Percentiles rank a stretch among this genome's conserved stretches.
These are phyloP conservation scores for Metellina segmentata DNA, from an alignment of 2,888 invertebrate genomes.

Conservation along the genomic window DNA sequence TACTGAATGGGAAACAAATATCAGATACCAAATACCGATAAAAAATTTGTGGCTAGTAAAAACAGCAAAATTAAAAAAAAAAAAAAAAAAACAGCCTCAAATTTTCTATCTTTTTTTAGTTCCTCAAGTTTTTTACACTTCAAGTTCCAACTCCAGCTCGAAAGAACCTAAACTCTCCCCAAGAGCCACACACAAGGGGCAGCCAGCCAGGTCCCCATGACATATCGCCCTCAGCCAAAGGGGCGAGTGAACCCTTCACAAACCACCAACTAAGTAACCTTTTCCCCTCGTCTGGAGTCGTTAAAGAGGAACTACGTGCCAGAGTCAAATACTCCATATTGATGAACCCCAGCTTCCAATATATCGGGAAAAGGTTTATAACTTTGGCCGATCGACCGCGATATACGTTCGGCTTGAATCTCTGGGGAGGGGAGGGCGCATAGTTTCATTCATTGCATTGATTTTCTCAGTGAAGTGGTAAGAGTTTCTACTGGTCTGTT, in stretches of 20 bases:
- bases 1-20: too few species aligned
- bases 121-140: too few species aligned
- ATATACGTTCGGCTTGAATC: slow-evolving; percentile 38
- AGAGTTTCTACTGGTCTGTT: neutral
- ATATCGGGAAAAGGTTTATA: slow-evolving; percentile 71
- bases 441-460: slow-evolving; percentile 56
- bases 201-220: neutral
- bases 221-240: neutral
- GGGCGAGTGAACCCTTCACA: neutral
- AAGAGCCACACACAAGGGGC: too few species aligned
- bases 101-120: too few species aligned
- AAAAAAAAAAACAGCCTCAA: too few species aligned
- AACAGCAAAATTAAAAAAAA: too few species aligned
- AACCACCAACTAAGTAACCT: slow-evolving; percentile 16
- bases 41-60: too few species aligned
- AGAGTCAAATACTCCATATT: slow-evolving; percentile 58
- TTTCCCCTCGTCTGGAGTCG: slow-evolving; percentile 18
- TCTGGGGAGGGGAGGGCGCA: slow-evolving; percentile 35
- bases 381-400: slow-evolving; percentile 50
- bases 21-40: too few species aligned
- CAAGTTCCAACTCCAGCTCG: too few species aligned
- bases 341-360: slow-evolving; percentile 49
- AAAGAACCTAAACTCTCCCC: too few species aligned
- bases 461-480: slow-evolving; percentile 43
- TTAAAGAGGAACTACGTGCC: slow-evolving; percentile 53